Base-by-base conservation (phyloP, 2,113 vertebrate genomes). In the Solenodon paradoxus region DNA sequence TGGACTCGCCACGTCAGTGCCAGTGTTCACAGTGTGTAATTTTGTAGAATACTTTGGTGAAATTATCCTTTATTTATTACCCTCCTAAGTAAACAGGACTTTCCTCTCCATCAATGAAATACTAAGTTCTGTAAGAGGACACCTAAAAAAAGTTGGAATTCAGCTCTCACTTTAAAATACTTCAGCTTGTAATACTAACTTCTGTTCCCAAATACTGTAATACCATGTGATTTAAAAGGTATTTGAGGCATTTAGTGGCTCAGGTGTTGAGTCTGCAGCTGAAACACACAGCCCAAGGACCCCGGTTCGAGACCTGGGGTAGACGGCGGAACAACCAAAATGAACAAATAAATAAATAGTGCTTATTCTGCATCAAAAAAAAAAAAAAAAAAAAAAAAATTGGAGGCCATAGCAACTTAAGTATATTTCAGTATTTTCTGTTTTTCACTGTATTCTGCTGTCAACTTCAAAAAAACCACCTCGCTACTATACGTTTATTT, bases 201-300 rank as follows among this genome's bases (percentile, higher is more conserved):
- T 97, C 7, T 42, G 57, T 94, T 88, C 63, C 66, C 53, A 95
- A 59, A 28, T 61, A 88, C 35, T 68, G 9, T 64, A 71, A 96
- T 47, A 26, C 13, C 35, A 19, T 85, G 90, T 38, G 74, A 49
- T 80, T 92, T 92, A 66, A 40, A 77, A 92, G n/a, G n/a, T n/a
- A n/a, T n/a, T n/a, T n/a, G n/a, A n/a, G n/a, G n/a, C n/a, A n/a
- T n/a, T n/a, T n/a, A n/a, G n/a, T n/a, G n/a, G n/a, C n/a, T n/a
- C n/a, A n/a, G n/a, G n/a, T n/a, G n/a, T n/a, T n/a, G n/a, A n/a
- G n/a, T n/a, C n/a, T n/a, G n/a, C n/a, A n/a, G n/a, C n/a, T n/a
- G n/a, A n/a, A n/a, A n/a, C n/a, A n/a, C n/a, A n/a, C n/a, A n/a
- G n/a, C n/a, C n/a, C n/a, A n/a, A n/a, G n/a, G n/a, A n/a, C n/a